Conservation (phyloP, 2,797 vertebrate species). For the Sebastes trivittatus region DNA sequence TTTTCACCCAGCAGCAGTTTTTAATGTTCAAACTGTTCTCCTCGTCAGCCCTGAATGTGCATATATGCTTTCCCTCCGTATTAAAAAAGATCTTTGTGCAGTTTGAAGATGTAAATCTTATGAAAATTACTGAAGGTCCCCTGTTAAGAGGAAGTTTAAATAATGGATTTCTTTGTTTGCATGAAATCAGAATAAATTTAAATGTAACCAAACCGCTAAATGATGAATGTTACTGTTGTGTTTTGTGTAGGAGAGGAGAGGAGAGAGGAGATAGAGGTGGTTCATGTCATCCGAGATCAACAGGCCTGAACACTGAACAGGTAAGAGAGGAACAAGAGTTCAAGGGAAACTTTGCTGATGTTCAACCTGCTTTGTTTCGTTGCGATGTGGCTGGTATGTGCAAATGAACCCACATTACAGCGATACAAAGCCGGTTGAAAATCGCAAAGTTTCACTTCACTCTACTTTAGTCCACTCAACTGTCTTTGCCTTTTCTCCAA, state of each 20-base stretch:
- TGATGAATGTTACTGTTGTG: background rate
- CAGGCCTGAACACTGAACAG: constrained; percentile 36
- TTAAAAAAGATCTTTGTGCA: background rate
- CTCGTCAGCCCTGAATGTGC: background rate
- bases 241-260: constrained; percentile 29
- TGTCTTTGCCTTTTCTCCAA: background rate
- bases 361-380: too few species aligned
- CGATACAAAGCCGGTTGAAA: too few species aligned
- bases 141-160: background rate
- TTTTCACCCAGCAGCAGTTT: background rate
- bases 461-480: too few species aligned
- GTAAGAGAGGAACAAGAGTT: constrained; percentile 17
- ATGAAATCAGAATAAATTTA: background rate
- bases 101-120: background rate
- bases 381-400: too few species aligned
- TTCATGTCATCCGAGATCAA: constrained; percentile 29
- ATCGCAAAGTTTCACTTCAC: too few species aligned
- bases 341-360: too few species aligned
- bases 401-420: too few species aligned
- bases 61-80: background rate
- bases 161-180: background rate
- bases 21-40: background rate
- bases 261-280: background rate
- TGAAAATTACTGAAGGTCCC: background rate
- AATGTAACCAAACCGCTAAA: background rate